Conservation (phyloP, 2,113 vertebrate genomes). For the Todiramphus saurophagus region DNA sequence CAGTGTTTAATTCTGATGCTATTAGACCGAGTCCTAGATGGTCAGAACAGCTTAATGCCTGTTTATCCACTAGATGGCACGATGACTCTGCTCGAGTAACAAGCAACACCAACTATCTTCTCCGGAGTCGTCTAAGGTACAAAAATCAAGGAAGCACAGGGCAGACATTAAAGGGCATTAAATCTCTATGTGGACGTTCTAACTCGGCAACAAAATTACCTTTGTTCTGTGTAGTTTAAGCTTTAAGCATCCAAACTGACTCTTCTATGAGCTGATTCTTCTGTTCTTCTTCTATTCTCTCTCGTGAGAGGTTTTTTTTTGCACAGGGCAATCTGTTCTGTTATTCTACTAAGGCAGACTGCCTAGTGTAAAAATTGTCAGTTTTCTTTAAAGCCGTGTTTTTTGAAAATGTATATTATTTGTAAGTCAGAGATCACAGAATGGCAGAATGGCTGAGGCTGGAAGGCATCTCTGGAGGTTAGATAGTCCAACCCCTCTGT, state of each 20-base stretch:
- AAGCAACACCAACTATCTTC: not conserved
- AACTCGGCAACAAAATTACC: not conserved
- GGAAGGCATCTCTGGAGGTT: not conserved
- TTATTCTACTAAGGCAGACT: not conserved
- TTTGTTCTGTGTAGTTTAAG: not conserved
- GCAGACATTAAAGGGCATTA: not conserved
- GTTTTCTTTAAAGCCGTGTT: not conserved
- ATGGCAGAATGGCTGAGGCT: not conserved
- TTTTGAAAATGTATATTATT: not conserved
- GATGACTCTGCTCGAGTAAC: not conserved
- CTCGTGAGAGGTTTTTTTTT: not conserved
- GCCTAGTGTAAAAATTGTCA: not conserved
- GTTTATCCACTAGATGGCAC: not conserved
- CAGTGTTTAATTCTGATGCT: not conserved
- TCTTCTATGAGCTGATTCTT: not conserved
- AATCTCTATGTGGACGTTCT: not conserved
- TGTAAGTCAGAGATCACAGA: not conserved
- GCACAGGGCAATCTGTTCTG: not conserved
- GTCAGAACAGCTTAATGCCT: not conserved
- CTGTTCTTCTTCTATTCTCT: not conserved
- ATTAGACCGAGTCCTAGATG: not conserved
- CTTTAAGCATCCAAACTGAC: not conserved
- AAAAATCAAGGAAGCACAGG: not conserved
- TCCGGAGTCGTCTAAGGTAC: not conserved
- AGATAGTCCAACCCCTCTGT: rapidly evolving